phyloP scores from a whole-genome alignment of 2,113 vertebrate species.

The Gracilinanus agilis region DNA sequence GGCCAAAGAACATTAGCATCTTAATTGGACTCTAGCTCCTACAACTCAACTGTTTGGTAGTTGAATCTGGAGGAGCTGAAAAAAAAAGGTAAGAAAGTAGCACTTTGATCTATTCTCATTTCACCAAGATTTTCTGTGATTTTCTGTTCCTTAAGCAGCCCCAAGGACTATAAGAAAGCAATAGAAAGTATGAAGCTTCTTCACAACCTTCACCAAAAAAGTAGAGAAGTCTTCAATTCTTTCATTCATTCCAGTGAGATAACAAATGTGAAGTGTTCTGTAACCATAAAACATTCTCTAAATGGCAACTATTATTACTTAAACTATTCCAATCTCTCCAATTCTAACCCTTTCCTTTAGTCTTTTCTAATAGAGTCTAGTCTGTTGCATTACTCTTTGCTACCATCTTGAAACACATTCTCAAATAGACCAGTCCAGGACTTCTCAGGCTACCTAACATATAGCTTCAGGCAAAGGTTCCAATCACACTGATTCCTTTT shows the following conservation, averaged over 20 bases:
- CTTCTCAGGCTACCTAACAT: not conserved
- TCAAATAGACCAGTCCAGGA: not conserved
- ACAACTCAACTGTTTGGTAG: constrained; percentile 3
- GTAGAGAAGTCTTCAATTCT: constrained; percentile 51
- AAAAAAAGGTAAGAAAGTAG: constrained; percentile 23
- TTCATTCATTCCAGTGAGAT: constrained; percentile 16
- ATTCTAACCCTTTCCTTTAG: not conserved
- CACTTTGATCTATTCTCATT: not conserved
- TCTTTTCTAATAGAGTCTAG: not conserved
- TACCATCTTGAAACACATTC: not conserved
- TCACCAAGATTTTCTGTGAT: constrained; percentile 8
- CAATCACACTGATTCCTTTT: constrained; percentile 37
- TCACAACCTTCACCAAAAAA: constrained; percentile 62
- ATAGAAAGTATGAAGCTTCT: constrained; percentile 55
- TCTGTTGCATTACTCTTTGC: not conserved
- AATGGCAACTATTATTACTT: not conserved
- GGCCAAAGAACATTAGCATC: not conserved
- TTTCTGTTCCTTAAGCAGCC: constrained; percentile 43
- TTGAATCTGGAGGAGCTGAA: not conserved
- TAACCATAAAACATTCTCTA: not conserved
- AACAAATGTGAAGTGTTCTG: not conserved
- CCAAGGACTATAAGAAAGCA: constrained; percentile 52
- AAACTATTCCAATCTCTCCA: not conserved
- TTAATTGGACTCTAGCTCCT: constrained; percentile 8
- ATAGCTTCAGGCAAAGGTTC: not conserved